phyloP scores from a whole-genome alignment of 2,888 invertebrate genomes.

The Lasioglossum villosulum region DNA sequence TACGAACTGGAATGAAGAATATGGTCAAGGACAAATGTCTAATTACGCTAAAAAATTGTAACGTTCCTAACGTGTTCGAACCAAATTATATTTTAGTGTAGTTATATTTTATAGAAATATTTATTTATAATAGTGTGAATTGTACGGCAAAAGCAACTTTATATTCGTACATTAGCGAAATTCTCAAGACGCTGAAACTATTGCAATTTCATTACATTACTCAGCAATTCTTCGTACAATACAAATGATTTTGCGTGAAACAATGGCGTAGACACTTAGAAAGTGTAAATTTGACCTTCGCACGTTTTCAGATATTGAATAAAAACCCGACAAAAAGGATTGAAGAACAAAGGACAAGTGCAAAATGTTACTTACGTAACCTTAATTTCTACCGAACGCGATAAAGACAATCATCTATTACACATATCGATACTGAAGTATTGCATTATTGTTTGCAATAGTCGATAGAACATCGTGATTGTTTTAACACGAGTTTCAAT shows the following conservation, averaged over 20 bases:
- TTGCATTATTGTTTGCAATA: slow-evolving; percentile 8
- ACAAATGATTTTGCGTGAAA: not conserved
- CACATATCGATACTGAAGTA: not conserved
- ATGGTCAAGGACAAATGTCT: not conserved
- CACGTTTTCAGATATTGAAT: slow-evolving; percentile 11
- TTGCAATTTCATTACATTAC: not conserved
- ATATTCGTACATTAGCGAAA: not conserved
- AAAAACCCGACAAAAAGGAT: not conserved
- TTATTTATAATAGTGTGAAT: not conserved
- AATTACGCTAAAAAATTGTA: not conserved
- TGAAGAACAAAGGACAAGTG: not conserved
- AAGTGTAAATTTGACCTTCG: not conserved
- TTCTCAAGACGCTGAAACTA: not conserved
- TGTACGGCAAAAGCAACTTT: not conserved
- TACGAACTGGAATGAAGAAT: not conserved
- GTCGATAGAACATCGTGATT: slow-evolving; percentile 3
- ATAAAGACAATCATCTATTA: not conserved
- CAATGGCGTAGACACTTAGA: not conserved
- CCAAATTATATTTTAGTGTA: not conserved
- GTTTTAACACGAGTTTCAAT: not conserved
- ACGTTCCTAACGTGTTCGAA: not conserved
- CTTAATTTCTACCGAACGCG: not conserved
- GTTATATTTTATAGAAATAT: not conserved
- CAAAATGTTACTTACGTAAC: slow-evolving; percentile 22
- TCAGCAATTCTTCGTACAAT: not conserved